A percentile compares a stretch with the other conserved stretches of the same genome.
Conservation (phyloP, 1,140 invertebrate species). For the Tetragnatha versicolor region DNA sequence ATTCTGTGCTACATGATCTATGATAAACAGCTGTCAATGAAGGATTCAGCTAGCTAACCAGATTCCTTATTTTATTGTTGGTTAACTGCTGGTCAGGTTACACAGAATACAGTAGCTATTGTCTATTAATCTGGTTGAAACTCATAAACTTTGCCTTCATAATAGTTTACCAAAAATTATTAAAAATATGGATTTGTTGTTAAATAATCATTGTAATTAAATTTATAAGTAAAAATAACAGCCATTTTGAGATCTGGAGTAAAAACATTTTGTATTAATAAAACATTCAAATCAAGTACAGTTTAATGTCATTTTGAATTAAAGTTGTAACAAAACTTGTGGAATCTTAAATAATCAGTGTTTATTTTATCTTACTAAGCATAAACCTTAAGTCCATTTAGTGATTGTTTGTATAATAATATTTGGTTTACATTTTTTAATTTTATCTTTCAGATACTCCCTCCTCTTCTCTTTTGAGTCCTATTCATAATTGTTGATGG, state of each 20-base stretch:
- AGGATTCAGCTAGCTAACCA: no score
- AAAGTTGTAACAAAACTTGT: background rate
- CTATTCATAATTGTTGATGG: slow-evolving; percentile 46
- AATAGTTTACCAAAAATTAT: no score
- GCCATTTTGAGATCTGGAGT: background rate
- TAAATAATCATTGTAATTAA: no score
- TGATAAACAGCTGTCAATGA: no score
- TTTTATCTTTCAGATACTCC: slow-evolving; percentile 29
- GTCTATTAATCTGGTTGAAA: no score
- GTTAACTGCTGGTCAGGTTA: no score
- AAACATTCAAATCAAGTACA: background rate
- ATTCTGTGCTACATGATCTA: no score
- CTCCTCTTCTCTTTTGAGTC: slow-evolving; percentile 44
- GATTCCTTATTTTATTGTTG: no score
- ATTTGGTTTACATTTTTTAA: background rate
- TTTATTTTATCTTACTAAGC: background rate
- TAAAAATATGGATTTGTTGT: no score
- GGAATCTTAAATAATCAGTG: background rate
- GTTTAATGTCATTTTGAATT: background rate
- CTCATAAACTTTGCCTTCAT: no score
- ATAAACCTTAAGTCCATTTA: background rate
- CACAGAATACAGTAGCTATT: no score
- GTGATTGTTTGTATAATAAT: background rate
- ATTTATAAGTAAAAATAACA: no score
- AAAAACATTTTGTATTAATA: background rate